phyloP scores from a whole-genome alignment of 2,113 vertebrate genomes.

The Riparia riparia region DNA sequence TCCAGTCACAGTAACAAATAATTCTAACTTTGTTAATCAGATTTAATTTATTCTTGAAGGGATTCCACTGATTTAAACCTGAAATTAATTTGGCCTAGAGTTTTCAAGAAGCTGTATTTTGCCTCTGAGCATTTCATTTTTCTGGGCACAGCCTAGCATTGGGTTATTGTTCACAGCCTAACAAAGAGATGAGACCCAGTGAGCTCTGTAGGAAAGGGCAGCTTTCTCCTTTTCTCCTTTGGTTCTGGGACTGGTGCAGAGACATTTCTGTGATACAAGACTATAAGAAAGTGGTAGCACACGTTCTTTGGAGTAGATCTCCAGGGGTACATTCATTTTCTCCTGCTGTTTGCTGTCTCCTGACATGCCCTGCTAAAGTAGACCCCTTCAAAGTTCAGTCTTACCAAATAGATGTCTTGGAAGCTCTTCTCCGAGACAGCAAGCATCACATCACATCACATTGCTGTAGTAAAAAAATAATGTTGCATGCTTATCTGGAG shows the following conservation, averaged over 20 bases:
- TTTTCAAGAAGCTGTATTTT: not conserved
- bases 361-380: not conserved
- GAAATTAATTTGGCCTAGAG: not conserved
- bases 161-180: not conserved
- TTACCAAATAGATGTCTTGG: not conserved
- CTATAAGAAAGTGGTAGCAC: not conserved
- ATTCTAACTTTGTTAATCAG: not conserved
- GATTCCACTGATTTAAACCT: not conserved
- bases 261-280: not conserved
- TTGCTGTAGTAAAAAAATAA: not conserved
- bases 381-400: not conserved
- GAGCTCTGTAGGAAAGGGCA: not conserved
- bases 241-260: not conserved
- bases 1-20: not conserved
- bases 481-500: not conserved
- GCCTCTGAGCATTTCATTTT: not conserved
- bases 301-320: not conserved
- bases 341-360: not conserved
- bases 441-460: not conserved
- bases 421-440: not conserved
- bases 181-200: not conserved
- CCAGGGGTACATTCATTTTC: not conserved
- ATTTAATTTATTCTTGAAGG: conserved; percentile 14
- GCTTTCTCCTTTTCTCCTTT: not conserved
- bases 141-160: not conserved